Base-by-base conservation (phyloP, 2,888 invertebrate species). In the Leucophenga maculata region DNA sequence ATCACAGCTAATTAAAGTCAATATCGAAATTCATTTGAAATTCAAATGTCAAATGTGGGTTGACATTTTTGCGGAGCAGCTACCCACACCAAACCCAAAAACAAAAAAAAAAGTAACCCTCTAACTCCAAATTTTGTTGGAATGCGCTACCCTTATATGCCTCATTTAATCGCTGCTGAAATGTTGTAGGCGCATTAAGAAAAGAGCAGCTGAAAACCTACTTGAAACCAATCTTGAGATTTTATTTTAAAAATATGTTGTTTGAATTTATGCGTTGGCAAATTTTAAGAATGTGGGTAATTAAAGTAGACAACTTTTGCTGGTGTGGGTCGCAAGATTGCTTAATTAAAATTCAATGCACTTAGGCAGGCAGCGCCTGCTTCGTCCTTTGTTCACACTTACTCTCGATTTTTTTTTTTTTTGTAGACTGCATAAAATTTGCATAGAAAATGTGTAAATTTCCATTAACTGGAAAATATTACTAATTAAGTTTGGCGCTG, bases 1-100 rank as follows among this genome's bases (percentile, higher is more conserved):
- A 79, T 82, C 82, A 77, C 76, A 76, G 80, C 85, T 85, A 85
- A 85, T 85, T 83, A 80, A 82, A 85, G 80, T 85, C 85, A 85
- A 85, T 79, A 85, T 69, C 74, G 74, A 78, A 75, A 78, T 76
- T 78, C 80, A 85, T 85, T 83, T 84, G 74, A 77, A 80, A 83
- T 85, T 83, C 77, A 85, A 85, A 84, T 84, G 77, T 77, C 77
- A 82, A 78, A 62, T 67, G 66, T 69, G 67, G 60, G 66, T 65
- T 69, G 55, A 65, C 65, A 67, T 55, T 57, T 67, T 16, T 48
- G 44, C 20, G 14, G 3, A 46, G 16, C 48, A 26, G 8, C 8
- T 39, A 39, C 39, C 39, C 39, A 39, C 39, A 39, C 39, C 3
- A 39, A 39, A 11, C 8, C 3, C 8, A 39, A 1, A 39, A 39